Percentiles rank a stretch among this genome's conserved stretches.
Conservation (phyloP, 2,888 invertebrate genomes). For the Trilocha varians region DNA sequence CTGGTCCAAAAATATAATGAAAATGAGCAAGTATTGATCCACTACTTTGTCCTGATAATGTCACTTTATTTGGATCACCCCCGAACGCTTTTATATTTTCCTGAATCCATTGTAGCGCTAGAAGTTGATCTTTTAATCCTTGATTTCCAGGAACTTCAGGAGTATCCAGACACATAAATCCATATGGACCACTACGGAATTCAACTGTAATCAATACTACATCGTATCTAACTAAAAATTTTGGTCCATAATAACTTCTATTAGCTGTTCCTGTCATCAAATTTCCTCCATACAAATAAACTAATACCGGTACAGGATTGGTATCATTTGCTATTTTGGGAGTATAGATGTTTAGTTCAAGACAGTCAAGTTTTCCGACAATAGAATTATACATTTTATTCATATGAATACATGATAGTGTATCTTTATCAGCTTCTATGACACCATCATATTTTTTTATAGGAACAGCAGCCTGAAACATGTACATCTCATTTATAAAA, state of each 20-base stretch:
- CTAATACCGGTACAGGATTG: conserved; percentile 29
- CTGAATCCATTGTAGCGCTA: conserved; percentile 35
- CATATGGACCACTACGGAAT: conserved; percentile 38
- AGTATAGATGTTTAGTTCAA: conserved; percentile 48
- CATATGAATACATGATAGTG: conserved; percentile 24
- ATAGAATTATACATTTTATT: conserved; percentile 19
- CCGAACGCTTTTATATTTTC: conserved; percentile 40
- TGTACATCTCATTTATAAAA: too few species aligned
- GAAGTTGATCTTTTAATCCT: conserved; percentile 39
- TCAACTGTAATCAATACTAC: conserved; percentile 30
- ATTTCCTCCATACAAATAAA: conserved; percentile 40
- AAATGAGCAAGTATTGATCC: conserved; percentile 32
- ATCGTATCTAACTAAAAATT: conserved; percentile 27
- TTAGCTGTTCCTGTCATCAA: conserved; percentile 26
- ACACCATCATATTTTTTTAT: too few species aligned
- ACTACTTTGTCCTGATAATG: conserved; percentile 36
- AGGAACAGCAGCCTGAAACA: too few species aligned
- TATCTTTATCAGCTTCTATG: conserved; percentile 28
- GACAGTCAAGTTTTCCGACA: conserved; percentile 22
- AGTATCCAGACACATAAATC: conserved; percentile 40
- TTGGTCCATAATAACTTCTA: conserved; percentile 23
- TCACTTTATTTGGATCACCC: conserved; percentile 33
- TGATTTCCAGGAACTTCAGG: conserved; percentile 43
- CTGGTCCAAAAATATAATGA: conserved; percentile 21
- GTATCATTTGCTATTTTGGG: conserved; percentile 32